Percentiles rank a stretch among this genome's conserved stretches.
phyloP scores from a whole-genome alignment of 35 echinoderm and acorn worm genomes.

The Lytechinus variegatus region DNA sequence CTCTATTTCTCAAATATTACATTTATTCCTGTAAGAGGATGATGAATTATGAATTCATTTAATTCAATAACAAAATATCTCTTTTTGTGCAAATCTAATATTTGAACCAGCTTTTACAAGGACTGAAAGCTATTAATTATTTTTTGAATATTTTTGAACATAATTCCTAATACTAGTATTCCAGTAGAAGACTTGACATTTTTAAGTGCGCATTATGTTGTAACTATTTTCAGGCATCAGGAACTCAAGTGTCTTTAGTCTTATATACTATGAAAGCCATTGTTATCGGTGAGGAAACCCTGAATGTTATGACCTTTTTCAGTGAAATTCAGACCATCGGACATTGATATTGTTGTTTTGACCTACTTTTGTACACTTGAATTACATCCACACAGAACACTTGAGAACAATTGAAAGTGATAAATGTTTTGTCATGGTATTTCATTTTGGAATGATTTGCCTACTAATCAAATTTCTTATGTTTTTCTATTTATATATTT shows the following conservation, averaged over 20 bases:
- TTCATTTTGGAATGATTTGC: not conserved
- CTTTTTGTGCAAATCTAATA: no score
- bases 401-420: not conserved
- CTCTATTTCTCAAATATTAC: no score
- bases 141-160: no score
- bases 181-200: no score
- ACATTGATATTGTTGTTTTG: conserved; percentile 13
- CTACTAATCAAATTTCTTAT: not conserved
- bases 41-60: no score
- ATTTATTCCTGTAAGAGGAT: no score
- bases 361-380: not conserved
- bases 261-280: not conserved
- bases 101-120: no score
- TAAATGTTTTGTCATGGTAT: not conserved
- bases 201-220: no score
- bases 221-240: no score
- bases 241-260: not conserved
- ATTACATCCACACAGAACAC: not conserved
- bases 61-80: no score
- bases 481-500: not conserved
- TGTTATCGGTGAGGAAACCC: not conserved
- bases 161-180: no score
- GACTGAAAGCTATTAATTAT: no score
- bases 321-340: not conserved
- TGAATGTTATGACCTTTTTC: not conserved